A percentile compares a stretch with the other conserved stretches of the same genome.
Evolutionary conservation across 1,140 invertebrate species (phyloP).

Genomic region (Hyles vespertilio): DNA sequence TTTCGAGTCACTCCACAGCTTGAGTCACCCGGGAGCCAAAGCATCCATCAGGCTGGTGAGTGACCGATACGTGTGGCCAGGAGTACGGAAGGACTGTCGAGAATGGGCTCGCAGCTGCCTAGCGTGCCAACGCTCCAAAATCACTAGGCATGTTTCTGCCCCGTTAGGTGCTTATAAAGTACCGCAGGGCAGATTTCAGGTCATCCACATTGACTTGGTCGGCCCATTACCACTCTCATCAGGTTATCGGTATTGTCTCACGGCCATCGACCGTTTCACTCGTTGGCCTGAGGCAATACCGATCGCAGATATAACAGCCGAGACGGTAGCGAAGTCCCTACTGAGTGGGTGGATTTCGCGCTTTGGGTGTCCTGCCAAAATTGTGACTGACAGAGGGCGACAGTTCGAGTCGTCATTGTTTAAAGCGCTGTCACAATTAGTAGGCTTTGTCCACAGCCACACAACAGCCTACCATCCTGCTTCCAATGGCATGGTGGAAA

Average conservation of each 20-base stretch:
- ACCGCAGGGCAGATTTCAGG: neutral
- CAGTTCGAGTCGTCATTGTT: slow-evolving; percentile 4
- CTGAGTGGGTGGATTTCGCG: neutral
- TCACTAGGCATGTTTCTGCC: too few species aligned
- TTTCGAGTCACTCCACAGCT: neutral
- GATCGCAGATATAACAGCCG: neutral
- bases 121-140: neutral
- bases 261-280: too few species aligned
- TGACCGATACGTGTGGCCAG: neutral
- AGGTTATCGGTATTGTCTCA: too few species aligned
- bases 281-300: neutral
- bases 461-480: too few species aligned
- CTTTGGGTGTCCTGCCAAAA: slow-evolving; percentile 4
- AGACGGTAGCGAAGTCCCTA: neutral
- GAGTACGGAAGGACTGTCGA: neutral
- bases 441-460: too few species aligned
- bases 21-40: neutral
- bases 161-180: neutral
- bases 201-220: too few species aligned
- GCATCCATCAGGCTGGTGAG: neutral
- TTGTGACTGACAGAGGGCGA: neutral
- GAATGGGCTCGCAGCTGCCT: neutral
- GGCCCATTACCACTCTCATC: too few species aligned
- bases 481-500: too few species aligned
- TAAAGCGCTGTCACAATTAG: too few species aligned